Evolutionary conservation across 2,888 invertebrate genomes (phyloP).

Genomic region (Plusia festucae): DNA sequence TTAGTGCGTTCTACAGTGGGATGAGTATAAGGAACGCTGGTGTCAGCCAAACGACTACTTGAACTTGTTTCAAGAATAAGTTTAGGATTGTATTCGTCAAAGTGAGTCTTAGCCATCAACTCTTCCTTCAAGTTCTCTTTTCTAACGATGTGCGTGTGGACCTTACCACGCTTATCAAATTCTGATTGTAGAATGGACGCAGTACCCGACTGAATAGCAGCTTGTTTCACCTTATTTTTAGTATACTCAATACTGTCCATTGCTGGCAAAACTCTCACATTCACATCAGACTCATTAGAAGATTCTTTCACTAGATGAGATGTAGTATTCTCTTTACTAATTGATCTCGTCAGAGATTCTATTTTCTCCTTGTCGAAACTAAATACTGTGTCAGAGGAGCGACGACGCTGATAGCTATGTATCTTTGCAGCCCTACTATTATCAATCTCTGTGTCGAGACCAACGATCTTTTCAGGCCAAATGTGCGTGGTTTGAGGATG

Average conservation of each 20-base stretch:
- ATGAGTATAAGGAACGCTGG: slow-evolving; percentile 90
- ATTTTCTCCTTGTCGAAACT: slow-evolving; percentile 94
- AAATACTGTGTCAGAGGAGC: slow-evolving; percentile 93
- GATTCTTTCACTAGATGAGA: slow-evolving; percentile 85
- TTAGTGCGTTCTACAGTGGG: slow-evolving; percentile 95
- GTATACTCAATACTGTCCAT: slow-evolving; percentile 89
- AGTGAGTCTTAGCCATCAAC: slow-evolving; percentile 91
- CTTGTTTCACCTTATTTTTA: slow-evolving; percentile 84
- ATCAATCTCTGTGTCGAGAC: slow-evolving; percentile 86
- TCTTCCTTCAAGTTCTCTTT: slow-evolving; percentile 90
- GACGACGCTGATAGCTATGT: slow-evolving; percentile 89
- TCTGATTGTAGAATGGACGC: slow-evolving; percentile 90
- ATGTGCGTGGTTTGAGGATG: slow-evolving; percentile 85
- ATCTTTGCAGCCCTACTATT: slow-evolving; percentile 82
- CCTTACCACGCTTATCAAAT: slow-evolving; percentile 88
- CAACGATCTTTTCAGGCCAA: slow-evolving; percentile 89
- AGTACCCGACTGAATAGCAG: slow-evolving; percentile 78
- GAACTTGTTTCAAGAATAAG: slow-evolving; percentile 88
- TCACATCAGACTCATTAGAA: slow-evolving; percentile 87
- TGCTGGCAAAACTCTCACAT: slow-evolving; percentile 84
- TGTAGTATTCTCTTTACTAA: slow-evolving; percentile 78
- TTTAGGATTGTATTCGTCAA: slow-evolving; percentile 93
- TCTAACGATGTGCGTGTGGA: slow-evolving; percentile 81
- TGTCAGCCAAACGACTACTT: slow-evolving; percentile 86
- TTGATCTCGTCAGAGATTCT: slow-evolving; percentile 91